Percentiles rank a stretch among this genome's conserved stretches.
Evolutionary conservation across 2,797 vertebrate species (phyloP).

Genomic region (Nothura maculosa): DNA sequence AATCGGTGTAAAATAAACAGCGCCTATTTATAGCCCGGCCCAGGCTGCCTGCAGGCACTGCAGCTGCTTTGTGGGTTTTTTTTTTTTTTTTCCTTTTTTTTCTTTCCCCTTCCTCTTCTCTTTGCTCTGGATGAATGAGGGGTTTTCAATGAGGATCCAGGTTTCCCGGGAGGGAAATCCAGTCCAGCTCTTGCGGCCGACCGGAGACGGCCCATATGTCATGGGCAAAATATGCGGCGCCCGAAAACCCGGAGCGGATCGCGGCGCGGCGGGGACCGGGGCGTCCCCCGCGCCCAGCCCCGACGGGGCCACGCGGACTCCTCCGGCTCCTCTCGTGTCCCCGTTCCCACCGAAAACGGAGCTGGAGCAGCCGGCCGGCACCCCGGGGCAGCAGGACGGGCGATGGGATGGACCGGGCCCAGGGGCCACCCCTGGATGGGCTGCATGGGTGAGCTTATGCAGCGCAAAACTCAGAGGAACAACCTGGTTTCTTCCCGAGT

Average conservation of each 20-base stretch:
- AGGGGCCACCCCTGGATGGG: not conserved
- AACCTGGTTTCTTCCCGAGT: not conserved
- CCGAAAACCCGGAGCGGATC: constrained; percentile 69
- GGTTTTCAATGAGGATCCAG: constrained; percentile 55
- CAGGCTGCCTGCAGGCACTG: constrained; percentile 15
- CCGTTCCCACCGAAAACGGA: too few species aligned
- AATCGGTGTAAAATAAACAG: constrained; percentile 22
- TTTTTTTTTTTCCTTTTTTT: not conserved
- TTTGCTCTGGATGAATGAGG: constrained; percentile 23
- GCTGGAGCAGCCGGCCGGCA: too few species aligned
- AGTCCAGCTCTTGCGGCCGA: constrained; percentile 80
- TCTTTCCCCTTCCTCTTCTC: not conserved
- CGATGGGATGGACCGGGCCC: too few species aligned
- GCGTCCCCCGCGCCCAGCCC: not conserved
- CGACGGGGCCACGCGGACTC: too few species aligned
- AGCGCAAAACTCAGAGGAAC: not conserved
- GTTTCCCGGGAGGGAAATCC: constrained; percentile 60
- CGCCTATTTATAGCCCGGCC: constrained; percentile 29
- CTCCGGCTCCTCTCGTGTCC: too few species aligned
- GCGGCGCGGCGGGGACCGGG: constrained; percentile 10
- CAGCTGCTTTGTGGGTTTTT: not conserved
- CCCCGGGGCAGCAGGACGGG: too few species aligned
- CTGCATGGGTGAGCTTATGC: not conserved
- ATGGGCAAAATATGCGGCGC: constrained; percentile 71
- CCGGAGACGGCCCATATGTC: constrained; percentile 64